A percentile compares a stretch with the other conserved stretches of the same genome.
Evolutionary conservation across 2,888 invertebrate genomes (phyloP).

Genomic region (Portevinia maculata): DNA sequence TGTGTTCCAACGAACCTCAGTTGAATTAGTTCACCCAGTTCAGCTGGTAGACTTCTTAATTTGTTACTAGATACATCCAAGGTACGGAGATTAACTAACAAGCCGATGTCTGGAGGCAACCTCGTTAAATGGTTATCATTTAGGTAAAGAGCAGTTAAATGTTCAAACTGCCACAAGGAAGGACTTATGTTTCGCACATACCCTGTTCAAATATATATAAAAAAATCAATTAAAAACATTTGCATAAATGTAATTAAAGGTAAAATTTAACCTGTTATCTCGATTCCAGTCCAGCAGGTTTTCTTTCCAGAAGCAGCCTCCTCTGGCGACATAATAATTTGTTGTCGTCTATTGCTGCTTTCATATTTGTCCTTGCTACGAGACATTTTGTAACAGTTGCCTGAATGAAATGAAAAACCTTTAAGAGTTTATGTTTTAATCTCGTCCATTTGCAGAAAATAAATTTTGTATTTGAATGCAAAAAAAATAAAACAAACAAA

Average conservation of each 20-base stretch:
- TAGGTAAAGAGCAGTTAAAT: constrained; percentile 96
- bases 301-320: constrained; percentile 96
- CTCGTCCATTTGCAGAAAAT: constrained; percentile 11
- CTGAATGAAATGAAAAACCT: constrained; percentile 74
- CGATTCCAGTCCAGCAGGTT: constrained; percentile 95
- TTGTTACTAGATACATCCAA: constrained; percentile 98
- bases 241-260: neutral
- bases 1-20: constrained; percentile 86
- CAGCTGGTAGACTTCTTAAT: constrained; percentile 95
- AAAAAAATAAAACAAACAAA: constrained; percentile 17
- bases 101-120: constrained; percentile 95
- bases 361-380: constrained; percentile 96
- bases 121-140: constrained; percentile 97
- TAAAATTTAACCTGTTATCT: constrained; percentile 87
- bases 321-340: constrained; percentile 96
- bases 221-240: constrained; percentile 6
- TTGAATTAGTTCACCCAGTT: constrained; percentile 97
- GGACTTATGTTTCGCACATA: constrained; percentile 97
- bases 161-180: constrained; percentile 94
- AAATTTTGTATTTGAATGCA: constrained; percentile 13
- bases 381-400: constrained; percentile 85
- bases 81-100: constrained; percentile 91
- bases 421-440: constrained; percentile 18
- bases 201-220: constrained; percentile 85
- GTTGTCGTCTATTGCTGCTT: constrained; percentile 90